Percentiles rank a stretch among this genome's conserved stretches.
These are phyloP conservation scores for Plecturocebus donacophilus DNA, from an alignment of 2,113 vertebrate genomes.

Conservation along the genomic window DNA sequence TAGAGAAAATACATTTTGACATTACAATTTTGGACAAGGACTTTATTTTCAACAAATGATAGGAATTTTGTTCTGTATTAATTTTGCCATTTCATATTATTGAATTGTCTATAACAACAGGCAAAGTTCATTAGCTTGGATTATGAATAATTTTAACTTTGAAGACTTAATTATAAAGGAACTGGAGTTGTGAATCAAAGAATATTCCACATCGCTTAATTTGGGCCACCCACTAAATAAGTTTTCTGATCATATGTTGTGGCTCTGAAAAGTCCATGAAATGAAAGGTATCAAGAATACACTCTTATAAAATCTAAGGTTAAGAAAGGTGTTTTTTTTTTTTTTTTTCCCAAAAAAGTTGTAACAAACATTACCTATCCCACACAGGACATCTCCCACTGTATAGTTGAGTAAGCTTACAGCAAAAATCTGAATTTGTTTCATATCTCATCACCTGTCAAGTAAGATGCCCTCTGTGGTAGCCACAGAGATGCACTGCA, in stretches of 20 bases:
- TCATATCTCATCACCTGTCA: neutral
- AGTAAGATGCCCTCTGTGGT: neutral
- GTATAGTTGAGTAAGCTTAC: neutral
- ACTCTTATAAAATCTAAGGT: neutral
- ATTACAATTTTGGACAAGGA: neutral
- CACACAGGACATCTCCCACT: neutral
- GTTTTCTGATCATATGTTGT: neutral
- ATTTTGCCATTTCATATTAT: neutral
- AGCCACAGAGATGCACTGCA: neutral
- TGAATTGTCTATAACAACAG: neutral
- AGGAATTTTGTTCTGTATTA: neutral
- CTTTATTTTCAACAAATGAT: neutral
- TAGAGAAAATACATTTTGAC: neutral
- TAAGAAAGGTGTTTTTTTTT: neutral
- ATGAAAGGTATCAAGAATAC: neutral
- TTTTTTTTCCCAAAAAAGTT: neutral
- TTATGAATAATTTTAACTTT: neutral
- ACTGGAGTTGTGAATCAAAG: neutral
- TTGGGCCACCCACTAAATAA: neutral
- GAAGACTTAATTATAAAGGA: slow-evolving; percentile 9
- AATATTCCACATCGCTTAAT: neutral
- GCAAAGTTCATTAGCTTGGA: neutral
- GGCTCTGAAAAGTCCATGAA: neutral
- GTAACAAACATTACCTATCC: neutral
- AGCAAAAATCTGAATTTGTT: neutral